Base-by-base conservation (phyloP, 2,113 vertebrate species). In the Tympanuchus pallidicinctus region DNA sequence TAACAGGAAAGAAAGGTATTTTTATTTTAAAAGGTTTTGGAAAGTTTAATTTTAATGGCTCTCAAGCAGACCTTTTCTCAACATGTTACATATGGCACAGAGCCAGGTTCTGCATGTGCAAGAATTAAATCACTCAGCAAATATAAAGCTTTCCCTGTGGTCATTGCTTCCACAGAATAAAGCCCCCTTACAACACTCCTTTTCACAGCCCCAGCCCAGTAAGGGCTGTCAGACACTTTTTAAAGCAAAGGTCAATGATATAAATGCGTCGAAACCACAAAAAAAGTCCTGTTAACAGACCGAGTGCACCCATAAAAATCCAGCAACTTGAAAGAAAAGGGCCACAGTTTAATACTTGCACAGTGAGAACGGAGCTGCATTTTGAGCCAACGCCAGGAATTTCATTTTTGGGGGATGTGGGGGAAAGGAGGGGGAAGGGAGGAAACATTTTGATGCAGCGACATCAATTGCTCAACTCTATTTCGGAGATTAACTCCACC, bases 81-180 rank as follows among this genome's bases (percentile, higher is more conserved):
- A 93, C 96, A 91, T 93, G 95, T 94, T 97, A 95, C 95, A 89
- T 64, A 57, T 94, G 96, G 97, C 95, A 36, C 36, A 27, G 13
- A 56, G 95, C 97, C 97, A 97, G 42, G 75, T 92, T 69, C 89
- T 90, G 94, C 95, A 91, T 94, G 89, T 93, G 82, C 91, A 96
- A 96, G 97, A 97, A 97, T 97, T 97, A 97, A 97, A 97, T 96
- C 97, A 97, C 88, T 97, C 96, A 95, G 96, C 95, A 92, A 96
- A 97, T 93, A 97, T 93, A 97, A 97, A 97, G 94, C 96, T 95
- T 96, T 96, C 95, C 93, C 96, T 97, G 94, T 97, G 92, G 94
- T 97, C 96, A 97, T 90, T 97, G 95, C 95, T 91, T 91, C 97
- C 88, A 96, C 25, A 96, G 94, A 96, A 97, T 93, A 97, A 97